Evolutionary conservation across 2,113 vertebrate species (phyloP).

Genomic region (Pterocles burchelli): DNA sequence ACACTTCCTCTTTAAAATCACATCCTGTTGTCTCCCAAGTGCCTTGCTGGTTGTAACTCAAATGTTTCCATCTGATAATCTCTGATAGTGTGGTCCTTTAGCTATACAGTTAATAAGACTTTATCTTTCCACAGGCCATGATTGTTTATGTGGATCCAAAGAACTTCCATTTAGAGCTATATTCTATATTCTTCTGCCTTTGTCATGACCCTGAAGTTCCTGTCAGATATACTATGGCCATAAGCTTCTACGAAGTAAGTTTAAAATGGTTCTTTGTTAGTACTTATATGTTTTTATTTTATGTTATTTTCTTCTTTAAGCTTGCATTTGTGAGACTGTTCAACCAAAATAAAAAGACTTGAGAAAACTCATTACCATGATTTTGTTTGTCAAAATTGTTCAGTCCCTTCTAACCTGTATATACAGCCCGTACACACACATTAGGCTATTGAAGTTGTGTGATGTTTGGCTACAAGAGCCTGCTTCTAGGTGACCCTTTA

Average conservation of each 20-base stretch:
- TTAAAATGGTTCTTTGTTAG: not conserved
- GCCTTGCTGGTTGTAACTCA: not conserved
- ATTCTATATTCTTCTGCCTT: slow-evolving; percentile 90
- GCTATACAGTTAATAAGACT: not conserved
- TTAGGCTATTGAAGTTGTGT: not conserved
- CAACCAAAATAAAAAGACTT: not conserved
- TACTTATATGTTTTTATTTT: not conserved
- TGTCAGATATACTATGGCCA: slow-evolving; percentile 87
- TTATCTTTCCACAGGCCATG: slow-evolving; percentile 83
- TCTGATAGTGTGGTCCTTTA: not conserved
- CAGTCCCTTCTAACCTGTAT: not conserved
- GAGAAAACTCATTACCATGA: not conserved
- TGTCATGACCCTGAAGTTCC: slow-evolving; percentile 92
- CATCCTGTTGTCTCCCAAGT: not conserved
- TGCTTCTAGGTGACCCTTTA: not conserved
- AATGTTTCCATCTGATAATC: not conserved
- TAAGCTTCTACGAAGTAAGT: slow-evolving; percentile 93
- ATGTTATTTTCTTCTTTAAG: not conserved
- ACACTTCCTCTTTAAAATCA: not conserved
- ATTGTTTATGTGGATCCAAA: slow-evolving; percentile 89
- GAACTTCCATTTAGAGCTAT: slow-evolving; percentile 91
- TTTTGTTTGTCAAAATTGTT: not conserved
- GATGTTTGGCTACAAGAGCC: not conserved
- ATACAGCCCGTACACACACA: not conserved
- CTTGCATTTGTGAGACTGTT: not conserved